These are phyloP conservation scores for Neelides sp. DNA, from an alignment of 1,140 invertebrate genomes.

Conservation along the genomic window DNA sequence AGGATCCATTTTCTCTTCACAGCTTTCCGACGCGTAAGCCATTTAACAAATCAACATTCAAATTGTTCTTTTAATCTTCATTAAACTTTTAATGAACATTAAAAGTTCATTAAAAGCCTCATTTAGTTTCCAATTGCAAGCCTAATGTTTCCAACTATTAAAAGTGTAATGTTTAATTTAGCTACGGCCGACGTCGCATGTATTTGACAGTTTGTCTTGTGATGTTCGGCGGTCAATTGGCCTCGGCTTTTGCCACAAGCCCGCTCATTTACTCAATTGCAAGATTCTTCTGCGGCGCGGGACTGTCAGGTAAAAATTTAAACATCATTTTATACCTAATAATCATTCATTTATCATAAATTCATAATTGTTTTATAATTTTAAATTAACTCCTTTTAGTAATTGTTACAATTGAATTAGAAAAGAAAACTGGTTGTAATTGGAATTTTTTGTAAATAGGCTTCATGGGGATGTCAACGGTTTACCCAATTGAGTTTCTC, in stretches of 20 bases:
- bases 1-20: slow-evolving; percentile 16
- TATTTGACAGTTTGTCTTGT: slow-evolving; percentile 11
- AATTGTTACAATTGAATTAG: not conserved
- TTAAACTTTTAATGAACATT: not conserved
- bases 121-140: not conserved
- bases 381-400: not conserved
- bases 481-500: slow-evolving; percentile 20
- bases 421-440: not conserved
- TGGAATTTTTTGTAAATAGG: not conserved
- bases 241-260: slow-evolving; percentile 2
- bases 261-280: slow-evolving; percentile 11
- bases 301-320: slow-evolving; percentile 13
- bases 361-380: not conserved
- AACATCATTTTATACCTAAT: not conserved
- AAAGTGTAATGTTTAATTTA: not conserved
- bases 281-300: slow-evolving; percentile 15
- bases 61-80: not conserved
- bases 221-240: slow-evolving; percentile 12
- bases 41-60: not conserved
- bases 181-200: slow-evolving; percentile 13
- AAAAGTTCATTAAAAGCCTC: not conserved
- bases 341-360: not conserved
- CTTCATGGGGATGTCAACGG: slow-evolving; percentile 19
- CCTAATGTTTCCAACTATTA: not conserved
- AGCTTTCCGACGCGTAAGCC: slow-evolving; percentile 22